A percentile compares a stretch with the other conserved stretches of the same genome.
These are phyloP conservation scores for Takifugu bimaculatus DNA, from an alignment of 2,113 vertebrate genomes.

Conservation along the genomic window DNA sequence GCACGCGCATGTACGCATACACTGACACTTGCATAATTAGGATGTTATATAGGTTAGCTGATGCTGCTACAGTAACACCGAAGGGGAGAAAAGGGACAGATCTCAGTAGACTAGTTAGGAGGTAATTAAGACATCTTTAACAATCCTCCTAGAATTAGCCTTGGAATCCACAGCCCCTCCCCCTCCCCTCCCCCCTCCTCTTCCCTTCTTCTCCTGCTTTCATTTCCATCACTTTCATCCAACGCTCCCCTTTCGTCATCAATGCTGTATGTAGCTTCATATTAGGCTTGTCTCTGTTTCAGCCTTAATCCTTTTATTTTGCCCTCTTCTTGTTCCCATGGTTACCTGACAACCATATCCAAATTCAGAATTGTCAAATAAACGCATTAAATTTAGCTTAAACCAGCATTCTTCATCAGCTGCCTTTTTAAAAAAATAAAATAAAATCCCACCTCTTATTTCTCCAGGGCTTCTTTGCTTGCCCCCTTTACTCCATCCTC, in stretches of 20 bases:
- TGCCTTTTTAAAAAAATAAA: too few relatives aligned
- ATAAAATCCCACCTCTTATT: neutral
- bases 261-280: conserved; percentile 5
- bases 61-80: conserved; percentile 18
- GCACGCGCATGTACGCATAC: neutral
- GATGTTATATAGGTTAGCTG: conserved; percentile 60
- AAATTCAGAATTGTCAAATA: conserved; percentile 31
- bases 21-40: conserved; percentile 4
- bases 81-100: conserved; percentile 24
- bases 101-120: conserved; percentile 46
- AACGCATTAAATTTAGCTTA: conserved; percentile 17
- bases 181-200: conserved; percentile 3
- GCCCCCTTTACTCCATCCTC: neutral
- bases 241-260: conserved; percentile 1
- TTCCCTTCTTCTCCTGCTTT: neutral
- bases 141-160: conserved; percentile 43
- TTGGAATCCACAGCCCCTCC: conserved; percentile 28
- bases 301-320: conserved; percentile 8
- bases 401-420: neutral
- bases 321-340: conserved; percentile 62
- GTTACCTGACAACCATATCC: conserved; percentile 61
- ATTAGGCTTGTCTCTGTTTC: conserved; percentile 5
- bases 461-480: neutral
- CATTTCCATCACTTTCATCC: conserved; percentile 18
- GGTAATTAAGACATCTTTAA: conserved; percentile 69